A percentile compares a stretch with the other conserved stretches of the same genome.
phyloP scores from a whole-genome alignment of 2,797 vertebrate genomes.

The Petrocephalus schoutedeni region DNA sequence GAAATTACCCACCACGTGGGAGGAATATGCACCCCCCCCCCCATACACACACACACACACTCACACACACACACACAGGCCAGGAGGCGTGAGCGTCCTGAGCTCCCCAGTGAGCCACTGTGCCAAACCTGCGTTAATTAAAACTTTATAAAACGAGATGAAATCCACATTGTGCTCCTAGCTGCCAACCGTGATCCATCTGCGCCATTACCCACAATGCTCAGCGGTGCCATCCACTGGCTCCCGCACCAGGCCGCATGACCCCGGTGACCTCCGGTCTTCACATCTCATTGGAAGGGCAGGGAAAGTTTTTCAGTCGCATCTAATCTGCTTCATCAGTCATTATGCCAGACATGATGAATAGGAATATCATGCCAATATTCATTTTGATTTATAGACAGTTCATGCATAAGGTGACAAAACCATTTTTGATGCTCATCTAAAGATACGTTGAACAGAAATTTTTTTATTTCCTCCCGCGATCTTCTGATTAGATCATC shows the following conservation, averaged over 20 bases:
- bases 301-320: background rate
- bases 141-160: background rate
- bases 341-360: background rate
- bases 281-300: background rate
- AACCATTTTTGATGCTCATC: background rate
- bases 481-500: background rate
- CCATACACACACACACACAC: background rate
- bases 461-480: background rate
- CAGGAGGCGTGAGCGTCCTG: background rate
- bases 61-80: background rate
- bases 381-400: background rate
- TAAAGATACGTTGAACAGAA: background rate
- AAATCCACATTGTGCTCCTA: background rate
- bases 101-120: background rate
- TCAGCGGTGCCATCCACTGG: background rate
- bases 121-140: background rate
- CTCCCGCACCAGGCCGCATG: background rate
- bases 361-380: background rate
- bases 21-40: background rate
- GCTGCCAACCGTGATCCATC: background rate
- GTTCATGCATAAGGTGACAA: background rate
- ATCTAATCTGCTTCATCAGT: background rate
- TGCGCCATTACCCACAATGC: background rate
- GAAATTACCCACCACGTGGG: background rate
- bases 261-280: background rate